Evolutionary conservation across 2,113 vertebrate species (phyloP).

Genomic region (Thinocorus orbignyianus): DNA sequence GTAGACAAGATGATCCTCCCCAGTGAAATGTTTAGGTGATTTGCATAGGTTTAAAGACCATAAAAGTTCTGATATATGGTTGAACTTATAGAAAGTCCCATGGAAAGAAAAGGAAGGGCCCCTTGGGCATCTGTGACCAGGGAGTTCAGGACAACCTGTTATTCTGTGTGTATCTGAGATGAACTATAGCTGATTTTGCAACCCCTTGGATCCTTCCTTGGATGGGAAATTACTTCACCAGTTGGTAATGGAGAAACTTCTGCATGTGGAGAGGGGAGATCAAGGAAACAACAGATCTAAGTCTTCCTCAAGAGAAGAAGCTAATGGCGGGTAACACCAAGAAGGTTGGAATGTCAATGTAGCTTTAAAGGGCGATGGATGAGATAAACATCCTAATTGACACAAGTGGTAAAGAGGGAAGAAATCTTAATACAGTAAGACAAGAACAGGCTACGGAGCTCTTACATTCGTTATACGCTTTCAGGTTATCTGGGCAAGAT

Average conservation of each 20-base stretch:
- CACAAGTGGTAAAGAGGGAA: neutral
- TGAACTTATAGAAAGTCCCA: neutral
- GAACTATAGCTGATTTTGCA: neutral
- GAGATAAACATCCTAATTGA: neutral
- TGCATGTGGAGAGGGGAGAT: no score
- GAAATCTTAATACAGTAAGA: neutral
- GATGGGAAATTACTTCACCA: neutral
- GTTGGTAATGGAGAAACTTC: fast-evolving
- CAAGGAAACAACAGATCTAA: neutral
- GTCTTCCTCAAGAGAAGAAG: neutral
- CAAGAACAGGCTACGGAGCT: neutral
- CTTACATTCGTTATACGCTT: fast-evolving
- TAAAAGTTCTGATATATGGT: neutral
- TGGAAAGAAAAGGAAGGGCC: neutral
- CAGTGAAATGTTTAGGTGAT: neutral
- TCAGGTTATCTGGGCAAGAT: neutral
- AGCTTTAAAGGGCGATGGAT: neutral
- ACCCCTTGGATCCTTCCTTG: neutral
- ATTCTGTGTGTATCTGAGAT: neutral
- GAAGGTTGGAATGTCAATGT: neutral
- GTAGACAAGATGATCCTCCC: no score
- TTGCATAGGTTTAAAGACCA: neutral
- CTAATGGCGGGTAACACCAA: no score
- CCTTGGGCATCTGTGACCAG: fast-evolving
- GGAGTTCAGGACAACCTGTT: neutral